A percentile compares a stretch with the other conserved stretches of the same genome.
These are phyloP conservation scores for Labroides dimidiatus DNA, from an alignment of 2,797 vertebrate species.

Conservation along the genomic window DNA sequence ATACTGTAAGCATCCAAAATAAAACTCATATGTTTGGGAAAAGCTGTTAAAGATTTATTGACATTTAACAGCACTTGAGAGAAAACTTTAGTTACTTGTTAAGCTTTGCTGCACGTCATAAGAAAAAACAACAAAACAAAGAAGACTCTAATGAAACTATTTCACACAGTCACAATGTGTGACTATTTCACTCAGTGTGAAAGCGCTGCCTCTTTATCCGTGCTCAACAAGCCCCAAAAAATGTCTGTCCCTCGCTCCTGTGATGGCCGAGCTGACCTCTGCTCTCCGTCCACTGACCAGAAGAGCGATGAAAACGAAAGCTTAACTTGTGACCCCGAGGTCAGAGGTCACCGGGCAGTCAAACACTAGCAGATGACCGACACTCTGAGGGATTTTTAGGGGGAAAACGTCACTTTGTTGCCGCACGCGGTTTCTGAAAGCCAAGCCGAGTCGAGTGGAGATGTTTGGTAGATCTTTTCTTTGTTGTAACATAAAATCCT, in stretches of 20 bases:
- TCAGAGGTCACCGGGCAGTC: conserved; percentile 84
- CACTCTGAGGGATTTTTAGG: conserved; percentile 29
- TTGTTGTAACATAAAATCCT: no score
- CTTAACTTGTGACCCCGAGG: conserved; percentile 94
- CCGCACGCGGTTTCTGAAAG: background rate
- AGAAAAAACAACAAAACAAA: no score
- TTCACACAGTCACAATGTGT: background rate
- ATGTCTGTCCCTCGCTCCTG: conserved; percentile 43
- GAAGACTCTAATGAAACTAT: background rate
- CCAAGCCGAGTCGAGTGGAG: no score
- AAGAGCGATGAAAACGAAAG: conserved; percentile 80
- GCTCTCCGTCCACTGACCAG: conserved; percentile 71
- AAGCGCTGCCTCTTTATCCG: conserved; percentile 48
- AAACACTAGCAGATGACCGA: conserved; percentile 72
- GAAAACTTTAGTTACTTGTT: no score
- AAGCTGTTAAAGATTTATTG: no score
- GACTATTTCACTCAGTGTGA: background rate
- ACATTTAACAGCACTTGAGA: no score
- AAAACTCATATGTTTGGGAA: no score
- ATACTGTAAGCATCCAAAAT: no score
- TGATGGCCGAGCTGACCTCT: conserved; percentile 80
- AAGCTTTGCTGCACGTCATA: no score
- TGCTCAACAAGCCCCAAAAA: conserved; percentile 56
- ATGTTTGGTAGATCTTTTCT: no score
- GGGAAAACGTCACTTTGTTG: background rate